Evolutionary conservation across 2,888 invertebrate genomes (phyloP).

Genomic region (Hymenopus coronatus): DNA sequence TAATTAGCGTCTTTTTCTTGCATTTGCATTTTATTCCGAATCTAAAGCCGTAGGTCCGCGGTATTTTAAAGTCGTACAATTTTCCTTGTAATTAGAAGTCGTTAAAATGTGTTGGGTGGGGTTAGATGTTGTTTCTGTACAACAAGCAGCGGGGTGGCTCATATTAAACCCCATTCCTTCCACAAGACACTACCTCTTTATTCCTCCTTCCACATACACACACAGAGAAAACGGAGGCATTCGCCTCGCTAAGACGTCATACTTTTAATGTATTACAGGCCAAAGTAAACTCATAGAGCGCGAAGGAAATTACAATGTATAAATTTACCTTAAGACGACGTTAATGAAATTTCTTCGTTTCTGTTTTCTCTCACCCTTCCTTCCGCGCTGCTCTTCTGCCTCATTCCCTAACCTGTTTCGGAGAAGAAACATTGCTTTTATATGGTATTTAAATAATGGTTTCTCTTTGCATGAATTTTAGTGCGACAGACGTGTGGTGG

Average conservation of each 20-base stretch:
- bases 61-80: background rate
- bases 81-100: constrained; percentile 6
- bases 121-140: background rate
- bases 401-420: background rate
- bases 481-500: constrained; percentile 22
- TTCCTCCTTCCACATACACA: constrained; percentile 1
- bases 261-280: constrained; percentile 30
- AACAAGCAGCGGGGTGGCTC: background rate
- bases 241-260: constrained; percentile 16
- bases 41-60: background rate
- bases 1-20: background rate
- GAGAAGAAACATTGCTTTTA: constrained; percentile 19
- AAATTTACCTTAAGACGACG: constrained; percentile 57
- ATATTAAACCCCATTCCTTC: background rate
- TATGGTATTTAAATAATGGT: constrained; percentile 29
- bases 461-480: constrained; percentile 27
- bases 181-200: constrained; percentile 1
- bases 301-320: constrained; percentile 53
- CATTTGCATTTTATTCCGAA: background rate
- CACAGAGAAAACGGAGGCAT: background rate
- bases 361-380: constrained; percentile 3
- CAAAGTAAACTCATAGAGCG: constrained; percentile 14
- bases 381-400: constrained; percentile 11
- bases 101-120: background rate
- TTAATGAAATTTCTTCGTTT: constrained; percentile 49